Percentiles rank a stretch among this genome's conserved stretches.
These are phyloP conservation scores for Cranoglanis bouderius DNA, from an alignment of 2,113 vertebrate genomes.

Conservation along the genomic window DNA sequence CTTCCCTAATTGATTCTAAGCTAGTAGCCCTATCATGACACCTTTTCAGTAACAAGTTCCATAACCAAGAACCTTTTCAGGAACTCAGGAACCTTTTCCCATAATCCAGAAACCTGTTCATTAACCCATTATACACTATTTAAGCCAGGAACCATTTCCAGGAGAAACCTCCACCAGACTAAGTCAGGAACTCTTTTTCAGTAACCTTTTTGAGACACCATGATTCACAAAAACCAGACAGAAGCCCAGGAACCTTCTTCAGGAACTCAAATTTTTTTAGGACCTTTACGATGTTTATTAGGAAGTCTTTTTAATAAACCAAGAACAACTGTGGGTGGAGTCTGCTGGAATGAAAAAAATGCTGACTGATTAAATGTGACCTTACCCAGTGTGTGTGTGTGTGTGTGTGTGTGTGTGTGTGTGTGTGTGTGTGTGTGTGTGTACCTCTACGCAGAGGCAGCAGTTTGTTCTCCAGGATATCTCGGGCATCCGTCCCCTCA, in stretches of 20 bases:
- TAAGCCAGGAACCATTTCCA: not conserved
- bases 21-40: too few relatives aligned
- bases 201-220: not conserved
- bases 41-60: too few relatives aligned
- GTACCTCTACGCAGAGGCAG: constrained; percentile 88
- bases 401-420: constrained; percentile 15
- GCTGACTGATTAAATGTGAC: not conserved
- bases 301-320: not conserved
- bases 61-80: not conserved
- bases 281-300: not conserved
- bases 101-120: not conserved
- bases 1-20: too few relatives aligned
- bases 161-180: not conserved
- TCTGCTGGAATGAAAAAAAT: not conserved
- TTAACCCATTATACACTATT: not conserved
- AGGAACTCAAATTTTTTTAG: not conserved
- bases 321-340: not conserved
- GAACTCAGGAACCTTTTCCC: not conserved
- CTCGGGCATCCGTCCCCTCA: constrained; percentile 90
- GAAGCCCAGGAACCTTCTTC: not conserved
- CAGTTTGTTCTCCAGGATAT: constrained; percentile 94
- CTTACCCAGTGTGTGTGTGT: not conserved
- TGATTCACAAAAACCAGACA: not conserved
- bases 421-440: not conserved
- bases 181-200: not conserved